A percentile compares a stretch with the other conserved stretches of the same genome.
phyloP scores from a whole-genome alignment of 2,888 invertebrate genomes.

The Eucera pruinosa region DNA sequence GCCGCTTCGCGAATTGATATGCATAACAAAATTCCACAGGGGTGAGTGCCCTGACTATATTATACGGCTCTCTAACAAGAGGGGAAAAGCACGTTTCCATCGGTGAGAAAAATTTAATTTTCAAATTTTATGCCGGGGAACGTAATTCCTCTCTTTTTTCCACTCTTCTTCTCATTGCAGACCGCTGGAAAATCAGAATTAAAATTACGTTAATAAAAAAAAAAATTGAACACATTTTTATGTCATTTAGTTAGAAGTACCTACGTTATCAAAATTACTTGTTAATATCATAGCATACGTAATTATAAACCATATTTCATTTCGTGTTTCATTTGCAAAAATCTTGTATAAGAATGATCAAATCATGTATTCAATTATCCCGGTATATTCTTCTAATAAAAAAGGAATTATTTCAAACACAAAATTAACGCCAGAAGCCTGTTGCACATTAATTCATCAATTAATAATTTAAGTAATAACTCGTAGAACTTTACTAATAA shows the following conservation, averaged over 20 bases:
- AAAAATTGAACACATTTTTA: neutral
- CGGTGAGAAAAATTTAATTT: conserved; percentile 31
- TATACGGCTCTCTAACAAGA: conserved; percentile 1
- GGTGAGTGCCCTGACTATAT: neutral
- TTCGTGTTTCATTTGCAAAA: too few relatives aligned
- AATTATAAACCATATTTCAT: too few relatives aligned
- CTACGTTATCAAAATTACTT: neutral
- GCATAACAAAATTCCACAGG: conserved; percentile 18
- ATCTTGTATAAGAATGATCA: too few relatives aligned
- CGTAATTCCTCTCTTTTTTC: neutral
- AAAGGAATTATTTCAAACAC: too few relatives aligned
- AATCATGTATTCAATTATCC: too few relatives aligned
- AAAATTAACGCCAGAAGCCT: too few relatives aligned
- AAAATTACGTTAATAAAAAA: neutral
- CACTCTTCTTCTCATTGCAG: neutral
- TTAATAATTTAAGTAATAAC: too few relatives aligned
- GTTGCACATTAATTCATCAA: too few relatives aligned
- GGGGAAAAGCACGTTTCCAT: conserved; percentile 2
- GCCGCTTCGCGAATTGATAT: conserved; percentile 10
- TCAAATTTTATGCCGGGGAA: conserved; percentile 26
- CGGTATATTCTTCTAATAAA: too few relatives aligned
- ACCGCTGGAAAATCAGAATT: neutral
- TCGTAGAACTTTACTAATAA: too few relatives aligned
- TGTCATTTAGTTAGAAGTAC: too few relatives aligned
- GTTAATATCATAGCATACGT: too few relatives aligned